These are phyloP conservation scores for Anolis sagrei DNA, from an alignment of 2,113 vertebrate species.

Conservation along the genomic window DNA sequence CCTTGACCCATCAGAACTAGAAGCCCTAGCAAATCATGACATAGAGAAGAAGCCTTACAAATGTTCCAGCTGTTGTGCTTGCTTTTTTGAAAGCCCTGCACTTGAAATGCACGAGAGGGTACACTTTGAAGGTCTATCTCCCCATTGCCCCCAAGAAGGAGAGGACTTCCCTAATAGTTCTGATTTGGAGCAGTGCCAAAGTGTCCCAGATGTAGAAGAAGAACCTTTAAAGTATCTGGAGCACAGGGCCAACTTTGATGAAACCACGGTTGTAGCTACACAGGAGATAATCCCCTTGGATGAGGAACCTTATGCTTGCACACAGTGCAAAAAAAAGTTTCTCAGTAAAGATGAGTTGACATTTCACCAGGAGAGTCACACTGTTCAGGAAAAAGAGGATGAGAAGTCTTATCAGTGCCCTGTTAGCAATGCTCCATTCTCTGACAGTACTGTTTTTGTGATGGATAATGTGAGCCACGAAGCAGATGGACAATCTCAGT, in stretches of 20 bases:
- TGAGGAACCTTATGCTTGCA: neutral
- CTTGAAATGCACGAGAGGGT: neutral
- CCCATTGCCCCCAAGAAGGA: neutral
- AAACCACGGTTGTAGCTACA: neutral
- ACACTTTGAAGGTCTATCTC: neutral
- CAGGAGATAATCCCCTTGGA: neutral
- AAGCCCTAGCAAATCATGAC: neutral
- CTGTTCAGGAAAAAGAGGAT: neutral
- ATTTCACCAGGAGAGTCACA: neutral
- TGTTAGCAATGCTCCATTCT: neutral
- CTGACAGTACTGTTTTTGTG: neutral
- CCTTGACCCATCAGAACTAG: neutral
- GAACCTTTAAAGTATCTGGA: neutral
- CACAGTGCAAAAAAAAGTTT: neutral
- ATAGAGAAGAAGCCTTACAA: neutral
- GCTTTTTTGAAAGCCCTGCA: neutral
- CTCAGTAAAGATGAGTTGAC: neutral
- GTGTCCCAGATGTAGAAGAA: constrained; percentile 11
- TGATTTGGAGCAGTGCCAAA: neutral
- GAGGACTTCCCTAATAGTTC: neutral
- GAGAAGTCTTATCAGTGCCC: constrained; percentile 39
- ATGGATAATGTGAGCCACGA: neutral
- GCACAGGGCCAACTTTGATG: neutral
- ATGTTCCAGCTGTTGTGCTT: neutral
- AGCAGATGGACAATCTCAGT: neutral